These are phyloP conservation scores for Dermolepida albohirtum DNA, from an alignment of 2,888 invertebrate genomes.

Conservation along the genomic window DNA sequence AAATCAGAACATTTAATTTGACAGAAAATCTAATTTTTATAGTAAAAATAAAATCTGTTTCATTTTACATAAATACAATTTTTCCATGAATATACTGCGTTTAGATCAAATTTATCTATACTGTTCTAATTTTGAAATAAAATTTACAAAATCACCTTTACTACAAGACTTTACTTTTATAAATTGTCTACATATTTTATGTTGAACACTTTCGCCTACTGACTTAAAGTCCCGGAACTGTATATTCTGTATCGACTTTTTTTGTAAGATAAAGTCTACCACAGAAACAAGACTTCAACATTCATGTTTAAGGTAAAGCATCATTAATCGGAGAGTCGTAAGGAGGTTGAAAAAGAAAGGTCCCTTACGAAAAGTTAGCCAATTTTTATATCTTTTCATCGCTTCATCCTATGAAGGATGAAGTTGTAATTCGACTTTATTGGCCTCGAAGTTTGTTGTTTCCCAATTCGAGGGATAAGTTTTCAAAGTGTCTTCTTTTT, in stretches of 20 bases:
- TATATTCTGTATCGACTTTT: not conserved
- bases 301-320: constrained; percentile 19
- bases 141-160: no score
- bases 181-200: constrained; percentile 15
- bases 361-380: constrained; percentile 9
- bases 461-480: constrained; percentile 1
- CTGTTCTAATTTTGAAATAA: no score
- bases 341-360: not conserved
- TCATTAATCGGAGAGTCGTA: constrained; percentile 27
- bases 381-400: constrained; percentile 31
- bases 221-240: constrained; percentile 2
- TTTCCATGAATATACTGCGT: no score
- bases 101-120: no score
- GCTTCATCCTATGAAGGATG: constrained; percentile 10
- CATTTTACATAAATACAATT: no score
- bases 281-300: not conserved
- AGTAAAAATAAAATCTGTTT: no score
- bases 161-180: no score
- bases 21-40: no score
- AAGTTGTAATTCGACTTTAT: constrained; percentile 12
- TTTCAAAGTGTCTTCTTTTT: not conserved
- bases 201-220: not conserved
- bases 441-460: constrained; percentile 15
- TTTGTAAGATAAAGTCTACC: not conserved
- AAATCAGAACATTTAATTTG: no score